Evolutionary conservation across 92 coral and sea anemone species (phyloP).

Genomic region (Porites divaricata): DNA sequence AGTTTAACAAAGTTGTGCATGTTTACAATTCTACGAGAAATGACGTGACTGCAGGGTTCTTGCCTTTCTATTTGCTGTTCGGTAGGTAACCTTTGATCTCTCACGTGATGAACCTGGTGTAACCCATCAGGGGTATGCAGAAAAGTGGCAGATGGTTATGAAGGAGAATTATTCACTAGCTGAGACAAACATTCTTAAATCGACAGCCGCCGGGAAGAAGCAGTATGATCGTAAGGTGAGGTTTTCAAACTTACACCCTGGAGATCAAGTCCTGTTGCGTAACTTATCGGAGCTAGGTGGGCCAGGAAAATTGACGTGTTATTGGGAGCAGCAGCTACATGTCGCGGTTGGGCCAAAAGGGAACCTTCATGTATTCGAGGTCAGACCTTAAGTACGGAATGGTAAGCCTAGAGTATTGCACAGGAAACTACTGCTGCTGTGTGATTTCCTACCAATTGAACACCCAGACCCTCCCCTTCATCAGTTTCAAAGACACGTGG

Average conservation of each 20-base stretch:
- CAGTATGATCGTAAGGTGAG: slow-evolving; percentile 45
- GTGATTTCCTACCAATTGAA: slow-evolving; percentile 48
- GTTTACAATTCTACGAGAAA: slow-evolving; percentile 31
- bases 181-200: background rate
- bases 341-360: slow-evolving; percentile 50
- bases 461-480: background rate
- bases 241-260: slow-evolving; percentile 37
- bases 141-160: slow-evolving; percentile 43
- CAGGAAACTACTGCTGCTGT: slow-evolving; percentile 66
- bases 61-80: slow-evolving; percentile 39
- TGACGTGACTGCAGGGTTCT: slow-evolving; percentile 50
- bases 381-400: slow-evolving; percentile 49
- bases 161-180: slow-evolving; percentile 40
- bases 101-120: background rate
- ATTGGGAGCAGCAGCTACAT: no score
- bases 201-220: slow-evolving; percentile 36
- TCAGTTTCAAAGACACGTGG: background rate
- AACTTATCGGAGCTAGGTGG: slow-evolving; percentile 72
- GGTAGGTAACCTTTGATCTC: slow-evolving; percentile 57
- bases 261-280: background rate
- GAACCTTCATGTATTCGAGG: slow-evolving; percentile 62
- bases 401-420: slow-evolving; percentile 50
- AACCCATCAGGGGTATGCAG: slow-evolving; percentile 20
- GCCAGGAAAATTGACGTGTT: slow-evolving; percentile 43
- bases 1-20: slow-evolving; percentile 23